phyloP scores from a whole-genome alignment of 2,113 vertebrate species.

The Periophthalmodon schlosseri region DNA sequence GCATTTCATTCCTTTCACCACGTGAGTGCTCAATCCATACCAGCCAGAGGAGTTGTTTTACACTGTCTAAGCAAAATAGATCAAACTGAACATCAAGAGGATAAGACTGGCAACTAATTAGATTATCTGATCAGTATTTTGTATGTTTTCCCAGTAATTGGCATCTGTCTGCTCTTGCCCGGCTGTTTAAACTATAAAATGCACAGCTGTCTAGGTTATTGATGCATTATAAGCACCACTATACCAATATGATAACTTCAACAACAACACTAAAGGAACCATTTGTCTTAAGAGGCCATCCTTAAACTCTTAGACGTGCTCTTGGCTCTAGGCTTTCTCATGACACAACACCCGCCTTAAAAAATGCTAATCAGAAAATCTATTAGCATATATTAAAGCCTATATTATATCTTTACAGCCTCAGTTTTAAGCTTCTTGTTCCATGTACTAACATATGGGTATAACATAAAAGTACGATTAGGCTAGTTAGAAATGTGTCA shows the following conservation, averaged over 20 bases:
- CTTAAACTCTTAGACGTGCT: constrained; percentile 58
- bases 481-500: too few species aligned
- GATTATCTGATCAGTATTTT: constrained; percentile 70
- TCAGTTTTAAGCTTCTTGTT: too few species aligned
- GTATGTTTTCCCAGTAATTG: constrained; percentile 57
- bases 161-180: constrained; percentile 30
- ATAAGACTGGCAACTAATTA: constrained; percentile 60
- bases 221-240: constrained; percentile 58
- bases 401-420: too few species aligned
- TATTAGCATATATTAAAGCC: neutral
- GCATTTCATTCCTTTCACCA: constrained; percentile 63
- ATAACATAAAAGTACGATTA: too few species aligned
- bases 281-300: constrained; percentile 60
- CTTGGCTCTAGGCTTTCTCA: constrained; percentile 30
- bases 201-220: constrained; percentile 63
- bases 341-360: neutral
- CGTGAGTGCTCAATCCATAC: constrained; percentile 68
- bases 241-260: constrained; percentile 58
- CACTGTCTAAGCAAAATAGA: constrained; percentile 81
- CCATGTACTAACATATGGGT: too few species aligned
- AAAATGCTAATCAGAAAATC: neutral
- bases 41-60: constrained; percentile 78
- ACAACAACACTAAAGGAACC: constrained; percentile 57
- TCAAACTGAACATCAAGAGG: constrained; percentile 62
- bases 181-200: constrained; percentile 45